Evolutionary conservation across 2,888 invertebrate genomes (phyloP).

Genomic region (Brachyopa scutellaris): DNA sequence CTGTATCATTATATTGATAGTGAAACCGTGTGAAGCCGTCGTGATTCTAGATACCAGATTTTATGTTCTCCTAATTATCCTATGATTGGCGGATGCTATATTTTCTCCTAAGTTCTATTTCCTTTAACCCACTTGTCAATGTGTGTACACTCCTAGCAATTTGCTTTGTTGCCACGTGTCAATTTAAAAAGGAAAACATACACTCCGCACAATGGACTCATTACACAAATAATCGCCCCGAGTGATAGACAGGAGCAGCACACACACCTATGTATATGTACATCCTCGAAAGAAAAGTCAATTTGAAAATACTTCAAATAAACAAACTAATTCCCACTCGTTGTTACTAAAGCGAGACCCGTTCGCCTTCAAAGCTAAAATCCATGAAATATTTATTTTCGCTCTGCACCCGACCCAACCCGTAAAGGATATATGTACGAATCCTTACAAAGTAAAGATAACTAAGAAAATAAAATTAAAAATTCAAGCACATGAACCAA

Average conservation of each 20-base stretch:
- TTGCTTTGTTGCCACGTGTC: neutral
- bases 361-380: neutral
- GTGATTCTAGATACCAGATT: too few species aligned
- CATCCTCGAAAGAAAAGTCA: slow-evolving; percentile 46
- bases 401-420: neutral
- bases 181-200: slow-evolving; percentile 30
- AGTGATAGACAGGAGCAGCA: slow-evolving; percentile 31
- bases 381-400: slow-evolving; percentile 31
- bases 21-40: too few species aligned
- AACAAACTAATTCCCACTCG: slow-evolving; percentile 60
- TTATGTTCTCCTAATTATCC: too few species aligned
- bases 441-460: neutral
- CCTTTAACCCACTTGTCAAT: too few species aligned
- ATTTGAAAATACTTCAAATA: slow-evolving; percentile 55
- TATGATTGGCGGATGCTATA: too few species aligned
- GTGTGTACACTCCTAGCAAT: too few species aligned
- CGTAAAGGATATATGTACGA: slow-evolving; percentile 3
- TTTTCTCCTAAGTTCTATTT: too few species aligned
- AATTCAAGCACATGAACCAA: slow-evolving; percentile 70
- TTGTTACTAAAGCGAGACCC: slow-evolving; percentile 20
- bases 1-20: too few species aligned
- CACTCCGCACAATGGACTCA: neutral
- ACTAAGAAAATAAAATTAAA: slow-evolving; percentile 68
- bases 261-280: too few species aligned
- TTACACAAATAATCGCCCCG: slow-evolving; percentile 42